Conservation (phyloP, 2,797 vertebrate species). For the Melanotaenia trifasciata region DNA sequence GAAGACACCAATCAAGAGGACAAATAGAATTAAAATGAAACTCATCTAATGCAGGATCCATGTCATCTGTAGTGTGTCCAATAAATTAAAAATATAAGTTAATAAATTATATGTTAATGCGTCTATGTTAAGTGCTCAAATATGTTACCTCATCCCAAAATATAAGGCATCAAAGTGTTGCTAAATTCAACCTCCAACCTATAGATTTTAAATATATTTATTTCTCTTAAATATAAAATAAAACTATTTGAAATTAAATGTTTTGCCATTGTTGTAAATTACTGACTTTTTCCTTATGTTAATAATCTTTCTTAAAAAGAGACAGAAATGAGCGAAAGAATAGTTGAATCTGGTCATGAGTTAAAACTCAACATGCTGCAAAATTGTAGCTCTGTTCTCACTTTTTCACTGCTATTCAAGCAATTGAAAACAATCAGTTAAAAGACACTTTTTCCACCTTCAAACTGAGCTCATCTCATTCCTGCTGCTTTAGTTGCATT, state of each 20-base stretch:
- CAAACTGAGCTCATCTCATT: conserved; percentile 35
- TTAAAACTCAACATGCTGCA: conserved; percentile 22
- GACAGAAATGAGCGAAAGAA: no score
- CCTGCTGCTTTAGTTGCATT: conserved; percentile 27
- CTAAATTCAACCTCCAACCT: no score
- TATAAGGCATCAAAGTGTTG: no score
- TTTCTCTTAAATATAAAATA: no score
- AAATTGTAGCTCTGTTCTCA: conserved; percentile 25
- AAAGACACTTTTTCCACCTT: conserved; percentile 33
- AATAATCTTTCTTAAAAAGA: no score
- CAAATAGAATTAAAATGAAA: conserved; percentile 38
- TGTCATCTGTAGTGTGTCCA: conserved; percentile 25
- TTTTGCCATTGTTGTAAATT: no score
- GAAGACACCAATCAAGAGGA: conserved; percentile 20
- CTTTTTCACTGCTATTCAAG: conserved; percentile 27
- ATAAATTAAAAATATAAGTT: no score
- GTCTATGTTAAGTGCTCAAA: no score
- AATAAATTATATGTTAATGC: no score
- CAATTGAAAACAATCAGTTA: conserved; percentile 47
- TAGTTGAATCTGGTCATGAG: conserved; percentile 16
- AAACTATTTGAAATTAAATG: no score
- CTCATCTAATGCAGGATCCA: conserved; percentile 23
- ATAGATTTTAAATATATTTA: no score
- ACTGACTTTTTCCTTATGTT: no score
- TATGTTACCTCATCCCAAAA: neutral